Conservation (phyloP, 2,888 invertebrate species). For the Nomada flava region DNA sequence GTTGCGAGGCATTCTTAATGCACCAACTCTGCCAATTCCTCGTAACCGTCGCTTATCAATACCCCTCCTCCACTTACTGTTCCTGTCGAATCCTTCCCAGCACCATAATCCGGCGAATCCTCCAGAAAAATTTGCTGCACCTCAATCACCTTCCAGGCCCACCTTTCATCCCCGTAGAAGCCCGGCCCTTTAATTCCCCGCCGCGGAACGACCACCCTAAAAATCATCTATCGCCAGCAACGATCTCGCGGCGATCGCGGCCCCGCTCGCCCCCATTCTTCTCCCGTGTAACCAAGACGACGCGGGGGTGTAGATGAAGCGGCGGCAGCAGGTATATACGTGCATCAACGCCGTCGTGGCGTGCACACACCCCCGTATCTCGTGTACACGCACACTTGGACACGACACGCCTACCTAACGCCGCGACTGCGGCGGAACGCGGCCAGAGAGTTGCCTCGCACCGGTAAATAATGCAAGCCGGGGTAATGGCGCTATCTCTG, state of each 20-base stretch:
- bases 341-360: not conserved
- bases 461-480: slow-evolving; percentile 84
- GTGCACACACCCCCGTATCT: slow-evolving; percentile 10
- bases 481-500: slow-evolving; percentile 85
- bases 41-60: not conserved
- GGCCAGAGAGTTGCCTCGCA: slow-evolving; percentile 81
- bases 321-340: not conserved
- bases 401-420: slow-evolving; percentile 81
- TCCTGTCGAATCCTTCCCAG: slow-evolving; percentile 19
- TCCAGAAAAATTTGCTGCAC: not conserved
- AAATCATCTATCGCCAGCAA: slow-evolving; percentile 32
- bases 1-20: not conserved
- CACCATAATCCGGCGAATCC: not conserved
- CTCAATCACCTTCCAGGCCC: not conserved
- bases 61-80: not conserved
- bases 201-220: not conserved
- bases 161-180: not conserved
- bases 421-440: slow-evolving; percentile 81
- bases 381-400: slow-evolving; percentile 34
- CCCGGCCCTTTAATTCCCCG: not conserved
- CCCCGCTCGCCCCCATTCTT: slow-evolving; percentile 42
- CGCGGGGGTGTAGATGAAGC: slow-evolving; percentile 40
- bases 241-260: slow-evolving; percentile 32
- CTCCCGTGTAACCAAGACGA: slow-evolving; percentile 57
- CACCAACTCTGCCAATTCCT: not conserved